A percentile compares a stretch with the other conserved stretches of the same genome.
Evolutionary conservation across 2,888 invertebrate species (phyloP).

Genomic region (Trachelus troglodyta): DNA sequence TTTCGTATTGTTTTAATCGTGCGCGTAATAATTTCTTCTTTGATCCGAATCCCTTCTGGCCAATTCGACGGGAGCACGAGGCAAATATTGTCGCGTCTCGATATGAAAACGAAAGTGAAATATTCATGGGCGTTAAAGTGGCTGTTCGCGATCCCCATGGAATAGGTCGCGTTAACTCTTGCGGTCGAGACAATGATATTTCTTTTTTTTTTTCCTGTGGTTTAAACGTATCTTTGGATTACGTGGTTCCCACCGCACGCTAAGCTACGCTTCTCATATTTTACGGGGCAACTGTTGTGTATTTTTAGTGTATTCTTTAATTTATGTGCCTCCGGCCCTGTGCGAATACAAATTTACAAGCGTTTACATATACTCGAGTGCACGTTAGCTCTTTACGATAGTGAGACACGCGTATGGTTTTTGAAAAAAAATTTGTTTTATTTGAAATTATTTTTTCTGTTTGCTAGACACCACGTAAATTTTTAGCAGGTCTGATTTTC

Average conservation of each 20-base stretch:
- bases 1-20: too few relatives aligned
- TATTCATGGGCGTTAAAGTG: neutral
- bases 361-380: neutral
- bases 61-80: neutral
- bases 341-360: neutral
- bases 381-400: neutral
- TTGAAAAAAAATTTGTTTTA: neutral
- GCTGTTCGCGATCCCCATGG: neutral
- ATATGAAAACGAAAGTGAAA: neutral
- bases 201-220: too few relatives aligned
- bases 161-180: neutral
- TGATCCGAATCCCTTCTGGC: neutral
- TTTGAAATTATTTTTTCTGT: too few relatives aligned
- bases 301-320: constrained; percentile 15
- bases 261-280: constrained; percentile 3
- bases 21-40: neutral
- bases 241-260: neutral
- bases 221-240: neutral
- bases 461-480: too few relatives aligned
- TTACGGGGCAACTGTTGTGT: neutral
- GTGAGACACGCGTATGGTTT: neutral
- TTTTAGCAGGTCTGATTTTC: too few relatives aligned
- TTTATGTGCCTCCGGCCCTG: neutral
- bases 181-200: neutral
- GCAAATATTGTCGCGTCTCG: neutral